Base-by-base conservation (phyloP, 2,113 vertebrate species). In the Circaetus cinerascens region DNA sequence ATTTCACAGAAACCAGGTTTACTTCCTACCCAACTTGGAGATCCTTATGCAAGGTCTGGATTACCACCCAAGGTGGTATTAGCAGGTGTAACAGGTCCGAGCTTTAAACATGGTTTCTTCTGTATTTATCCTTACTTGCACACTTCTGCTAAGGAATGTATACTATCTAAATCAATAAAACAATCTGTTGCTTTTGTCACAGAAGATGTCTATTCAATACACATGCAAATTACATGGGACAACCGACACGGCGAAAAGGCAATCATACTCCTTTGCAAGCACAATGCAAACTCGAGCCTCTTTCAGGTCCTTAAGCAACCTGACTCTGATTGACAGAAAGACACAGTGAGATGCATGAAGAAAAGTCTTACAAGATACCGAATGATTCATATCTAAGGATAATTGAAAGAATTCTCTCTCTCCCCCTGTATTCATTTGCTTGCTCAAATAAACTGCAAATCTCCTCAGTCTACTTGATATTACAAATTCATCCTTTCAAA, bases 401-500 rank as follows among this genome's bases (percentile, higher is more conserved):
- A 66, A 91, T 29, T 91, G 66, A 90, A 40, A 81, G 45, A 79
- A 71, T 71, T 62, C 55, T n/a, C 43, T 56, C 50, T 57, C 11
- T 20, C 15, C 3, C 11, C 9, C 34, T 26, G 20, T 68, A 86
- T 92, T 91, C 45, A 90, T 88, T 79, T 64, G 20, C 57, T 93
- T 72, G 26, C 71, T 93, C 68, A 87, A 85, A 85, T 67, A 95
- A 81, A 90, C 36, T 74, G 56, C 82, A 94, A 76, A 89, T 77
- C 78, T 68, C 45, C n/a, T 86, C 43, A 15, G 10, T 43, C 73
- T 92, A 50, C 74, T 56, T 40, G 63, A 38, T 80, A 87, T 38
- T 78, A 76, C 53, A 86, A 81, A 92, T 79, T 53, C 32, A 87
- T 40, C 40, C 67, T 80, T 84, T 90, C 59, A 83, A 75, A 94